Percentiles rank a stretch among this genome's conserved stretches.
phyloP scores from a whole-genome alignment of 2,888 invertebrate genomes.

The Megaustenia siamemsis region DNA sequence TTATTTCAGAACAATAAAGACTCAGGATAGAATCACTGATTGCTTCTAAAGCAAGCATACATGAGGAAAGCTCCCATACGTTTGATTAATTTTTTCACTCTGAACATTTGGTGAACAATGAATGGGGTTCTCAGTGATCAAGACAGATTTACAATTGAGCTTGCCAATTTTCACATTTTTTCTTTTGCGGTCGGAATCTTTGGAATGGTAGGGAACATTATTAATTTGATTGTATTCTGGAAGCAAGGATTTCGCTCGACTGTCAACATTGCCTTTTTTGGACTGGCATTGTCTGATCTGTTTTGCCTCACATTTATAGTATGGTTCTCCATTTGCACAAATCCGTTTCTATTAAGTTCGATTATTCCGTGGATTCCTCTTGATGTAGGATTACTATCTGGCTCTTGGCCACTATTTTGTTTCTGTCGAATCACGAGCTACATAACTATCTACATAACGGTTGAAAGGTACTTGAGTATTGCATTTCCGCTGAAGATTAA shows the following conservation, averaged over 20 bases:
- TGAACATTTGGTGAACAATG: too few species aligned
- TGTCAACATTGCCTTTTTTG: not conserved
- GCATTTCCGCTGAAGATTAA: not conserved
- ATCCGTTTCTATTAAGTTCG: not conserved
- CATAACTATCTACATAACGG: not conserved
- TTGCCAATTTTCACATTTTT: not conserved
- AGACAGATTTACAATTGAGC: not conserved
- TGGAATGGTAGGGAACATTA: not conserved
- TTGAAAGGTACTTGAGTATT: not conserved
- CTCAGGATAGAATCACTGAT: too few species aligned
- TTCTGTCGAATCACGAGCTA: not conserved
- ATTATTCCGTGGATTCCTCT: not conserved
- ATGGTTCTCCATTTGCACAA: not conserved
- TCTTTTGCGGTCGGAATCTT: not conserved
- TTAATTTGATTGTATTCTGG: not conserved
- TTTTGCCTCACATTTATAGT: not conserved
- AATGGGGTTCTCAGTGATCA: not conserved
- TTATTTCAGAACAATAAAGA: too few species aligned
- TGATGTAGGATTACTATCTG: not conserved
- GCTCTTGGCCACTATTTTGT: too few species aligned
- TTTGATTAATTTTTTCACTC: too few species aligned
- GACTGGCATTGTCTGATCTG: not conserved
- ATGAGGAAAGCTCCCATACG: too few species aligned
- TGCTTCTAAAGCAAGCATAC: too few species aligned
- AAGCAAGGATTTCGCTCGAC: not conserved